These are phyloP conservation scores for Cheirogaleus medius DNA, from an alignment of 2,113 vertebrate species.

Conservation along the genomic window DNA sequence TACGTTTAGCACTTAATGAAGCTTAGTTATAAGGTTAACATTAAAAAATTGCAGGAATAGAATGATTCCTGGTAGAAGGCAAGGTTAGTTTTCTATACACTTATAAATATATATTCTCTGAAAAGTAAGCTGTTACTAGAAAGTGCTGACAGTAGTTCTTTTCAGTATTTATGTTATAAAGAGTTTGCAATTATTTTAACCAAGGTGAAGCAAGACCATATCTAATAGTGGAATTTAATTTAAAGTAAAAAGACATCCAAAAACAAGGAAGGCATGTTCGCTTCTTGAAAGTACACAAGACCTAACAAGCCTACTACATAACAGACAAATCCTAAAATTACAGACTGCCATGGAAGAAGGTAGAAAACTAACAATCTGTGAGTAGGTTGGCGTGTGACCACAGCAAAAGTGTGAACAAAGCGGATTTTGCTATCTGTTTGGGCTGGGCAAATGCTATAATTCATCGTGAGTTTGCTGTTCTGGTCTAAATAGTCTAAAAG, in stretches of 20 bases:
- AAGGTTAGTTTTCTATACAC: not conserved
- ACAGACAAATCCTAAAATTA: slow-evolving; percentile 74
- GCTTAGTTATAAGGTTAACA: not conserved
- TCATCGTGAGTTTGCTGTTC: slow-evolving; percentile 25
- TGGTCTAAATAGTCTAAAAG: slow-evolving; percentile 37
- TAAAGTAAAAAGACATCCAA: slow-evolving; percentile 54
- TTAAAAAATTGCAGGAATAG: not conserved
- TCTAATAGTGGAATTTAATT: slow-evolving; percentile 56
- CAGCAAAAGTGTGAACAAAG: slow-evolving; percentile 52
- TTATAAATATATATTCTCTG: not conserved
- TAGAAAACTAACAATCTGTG: slow-evolving; percentile 71
- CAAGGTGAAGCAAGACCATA: not conserved
- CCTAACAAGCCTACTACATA: slow-evolving; percentile 53
- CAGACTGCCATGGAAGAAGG: slow-evolving; percentile 56
- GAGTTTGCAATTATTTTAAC: slow-evolving; percentile 12
- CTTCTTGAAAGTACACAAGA: slow-evolving; percentile 71
- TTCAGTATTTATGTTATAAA: not conserved
- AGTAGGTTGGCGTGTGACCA: slow-evolving; percentile 58
- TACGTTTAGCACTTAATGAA: not conserved
- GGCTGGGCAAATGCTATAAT: slow-evolving; percentile 30
- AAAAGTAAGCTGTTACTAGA: not conserved
- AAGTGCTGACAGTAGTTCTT: not conserved
- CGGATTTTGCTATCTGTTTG: slow-evolving; percentile 54
- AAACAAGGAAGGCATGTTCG: slow-evolving; percentile 53
- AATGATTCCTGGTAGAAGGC: not conserved